Base-by-base conservation (phyloP, 2,113 vertebrate species). In the Anser brachyrhynchus region DNA sequence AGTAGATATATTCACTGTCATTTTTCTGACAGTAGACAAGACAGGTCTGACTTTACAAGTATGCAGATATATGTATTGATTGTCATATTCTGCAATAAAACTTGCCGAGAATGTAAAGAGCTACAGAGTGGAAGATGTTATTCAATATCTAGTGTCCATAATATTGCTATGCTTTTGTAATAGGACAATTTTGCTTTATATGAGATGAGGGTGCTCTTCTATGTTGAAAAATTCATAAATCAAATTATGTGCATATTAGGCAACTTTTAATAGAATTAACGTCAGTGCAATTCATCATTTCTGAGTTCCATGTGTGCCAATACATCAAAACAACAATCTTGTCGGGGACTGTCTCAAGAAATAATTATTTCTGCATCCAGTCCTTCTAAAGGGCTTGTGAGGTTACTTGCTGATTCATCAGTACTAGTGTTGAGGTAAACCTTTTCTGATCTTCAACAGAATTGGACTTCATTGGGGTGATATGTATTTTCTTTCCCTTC, bases 301-400 rank as follows among this genome's bases (percentile, higher is more conserved):
- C 37, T 10, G 29, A 85, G 64, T 73, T 96, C 70, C 75, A 26
- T 51, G 65, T 90, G 67, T 96, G 91, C 88, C 89, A 95, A 84
- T 97, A 96, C 87, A 97, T 97, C 95, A 96, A 91, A 97, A 67
- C 87, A 96, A 82, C n/a, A 92, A 75, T 92, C 85, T 87, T 97
- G 84, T 89, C 37, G 54, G 72, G 84, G 78, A 39, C 20, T 95
- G 69, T 78, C 84, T 86, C 82, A 66, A 67, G 91, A 97, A 97
- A 96, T 93, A 96, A 97, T 96, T 96, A 91, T 97, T 96, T 97
- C 85, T 90, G 64, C 20, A 13, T 41, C 57, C 35, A 79, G 33
- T 75, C 52, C 37, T 90, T 93, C 66, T 94, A 78, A 95, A 89
- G 57, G 74, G 18, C 43, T 93, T 94, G 61, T 82, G 81, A 94